Conservation (phyloP, 2,888 invertebrate genomes). For the Linnaemya vulpina region DNA sequence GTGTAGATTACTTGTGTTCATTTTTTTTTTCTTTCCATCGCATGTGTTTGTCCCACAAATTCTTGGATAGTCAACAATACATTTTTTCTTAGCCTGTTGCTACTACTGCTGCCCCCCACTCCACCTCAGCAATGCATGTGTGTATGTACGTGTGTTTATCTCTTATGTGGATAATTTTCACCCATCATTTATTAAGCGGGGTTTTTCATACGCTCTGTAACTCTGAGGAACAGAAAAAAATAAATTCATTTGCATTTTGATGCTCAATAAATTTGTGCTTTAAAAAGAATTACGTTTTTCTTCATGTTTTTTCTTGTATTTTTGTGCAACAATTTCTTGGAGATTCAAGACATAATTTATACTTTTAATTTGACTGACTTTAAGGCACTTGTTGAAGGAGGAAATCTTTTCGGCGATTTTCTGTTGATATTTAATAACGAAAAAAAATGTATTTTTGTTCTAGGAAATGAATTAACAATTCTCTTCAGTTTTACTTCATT, state of each 20-base stretch:
- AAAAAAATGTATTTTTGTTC: no score
- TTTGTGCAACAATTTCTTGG: constrained; percentile 1
- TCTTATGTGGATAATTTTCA: constrained; percentile 40
- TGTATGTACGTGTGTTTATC: background rate
- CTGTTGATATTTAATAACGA: background rate
- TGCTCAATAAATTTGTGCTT: constrained; percentile 61
- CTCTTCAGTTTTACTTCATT: no score
- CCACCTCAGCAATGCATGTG: background rate
- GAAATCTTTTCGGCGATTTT: background rate
- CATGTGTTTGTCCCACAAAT: constrained; percentile 64
- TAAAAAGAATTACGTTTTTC: constrained; percentile 34
- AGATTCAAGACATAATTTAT: constrained; percentile 25
- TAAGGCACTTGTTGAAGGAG: constrained; percentile 26
- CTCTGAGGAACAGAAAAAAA: constrained; percentile 34
- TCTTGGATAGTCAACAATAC: constrained; percentile 61
- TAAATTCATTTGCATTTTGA: constrained; percentile 62
- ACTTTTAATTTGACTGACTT: constrained; percentile 28
- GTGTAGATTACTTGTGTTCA: constrained; percentile 51
- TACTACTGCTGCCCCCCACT: constrained; percentile 23
- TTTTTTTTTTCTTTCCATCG: constrained; percentile 32
- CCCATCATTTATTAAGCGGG: constrained; percentile 56
- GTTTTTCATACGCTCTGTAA: constrained; percentile 36
- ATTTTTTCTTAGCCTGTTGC: constrained; percentile 50
- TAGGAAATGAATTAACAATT: no score
- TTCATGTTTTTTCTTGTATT: constrained; percentile 4